These are phyloP conservation scores for Tethya wilhelma DNA, from an alignment of 37 sponge, comb jelly and placozoan species.

Conservation along the genomic window DNA sequence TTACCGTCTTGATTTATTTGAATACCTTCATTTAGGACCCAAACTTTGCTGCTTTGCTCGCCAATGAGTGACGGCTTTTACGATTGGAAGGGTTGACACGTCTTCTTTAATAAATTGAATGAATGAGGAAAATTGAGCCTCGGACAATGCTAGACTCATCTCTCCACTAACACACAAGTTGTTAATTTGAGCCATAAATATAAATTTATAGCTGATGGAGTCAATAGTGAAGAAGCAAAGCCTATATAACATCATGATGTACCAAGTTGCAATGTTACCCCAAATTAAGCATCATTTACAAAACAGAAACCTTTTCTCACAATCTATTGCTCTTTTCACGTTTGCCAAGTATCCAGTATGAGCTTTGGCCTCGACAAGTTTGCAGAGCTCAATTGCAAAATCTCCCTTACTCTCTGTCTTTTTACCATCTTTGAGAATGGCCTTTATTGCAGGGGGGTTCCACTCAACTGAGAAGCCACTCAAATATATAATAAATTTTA, in stretches of 20 bases:
- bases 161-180: constrained; percentile 28
- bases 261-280: background rate
- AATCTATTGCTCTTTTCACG: too few relatives aligned
- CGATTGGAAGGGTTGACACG: background rate
- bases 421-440: too few relatives aligned
- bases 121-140: constrained; percentile 13
- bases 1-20: constrained; percentile 20
- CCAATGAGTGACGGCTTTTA: constrained; percentile 16
- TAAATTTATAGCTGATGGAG: background rate
- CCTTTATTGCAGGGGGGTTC: too few relatives aligned
- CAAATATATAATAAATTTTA: too few relatives aligned
- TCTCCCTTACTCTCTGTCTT: too few relatives aligned
- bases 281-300: background rate
- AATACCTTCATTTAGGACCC: constrained; percentile 2
- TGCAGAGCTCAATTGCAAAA: too few relatives aligned
- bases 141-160: constrained; percentile 20
- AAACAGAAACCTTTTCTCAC: too few relatives aligned
- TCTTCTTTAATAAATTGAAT: background rate
- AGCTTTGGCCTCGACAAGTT: too few relatives aligned
- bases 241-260: background rate
- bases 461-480: too few relatives aligned
- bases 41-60: background rate
- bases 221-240: constrained; percentile 19
- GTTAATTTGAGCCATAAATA: constrained; percentile 28
- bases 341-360: too few relatives aligned